Conservation (phyloP, 2,797 vertebrate species). For the Pseudomugil gertrudae region DNA sequence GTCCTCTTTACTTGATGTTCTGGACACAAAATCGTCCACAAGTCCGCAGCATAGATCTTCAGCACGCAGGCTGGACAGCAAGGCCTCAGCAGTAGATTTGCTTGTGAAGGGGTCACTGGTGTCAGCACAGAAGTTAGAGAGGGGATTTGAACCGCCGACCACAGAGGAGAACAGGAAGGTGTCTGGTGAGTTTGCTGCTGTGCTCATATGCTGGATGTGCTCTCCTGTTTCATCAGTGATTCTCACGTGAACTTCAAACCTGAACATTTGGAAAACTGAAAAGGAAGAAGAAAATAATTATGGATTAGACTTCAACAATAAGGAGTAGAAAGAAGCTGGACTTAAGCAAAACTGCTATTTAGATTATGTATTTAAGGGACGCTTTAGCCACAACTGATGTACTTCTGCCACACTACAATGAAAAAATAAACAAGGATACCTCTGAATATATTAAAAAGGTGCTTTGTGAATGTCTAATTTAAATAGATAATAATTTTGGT, state of each 20-base stretch:
- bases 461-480: not conserved
- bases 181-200: conserved; percentile 64
- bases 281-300: not conserved
- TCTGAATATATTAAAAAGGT: not conserved
- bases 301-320: not conserved
- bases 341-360: not conserved
- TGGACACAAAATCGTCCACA: conserved; percentile 81
- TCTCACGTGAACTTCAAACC: conserved; percentile 83
- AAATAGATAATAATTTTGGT: not conserved
- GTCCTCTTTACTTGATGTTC: conserved; percentile 70
- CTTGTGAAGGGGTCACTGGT: conserved; percentile 68
- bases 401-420: not conserved
- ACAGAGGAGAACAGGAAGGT: conserved; percentile 82
- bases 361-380: not conserved
- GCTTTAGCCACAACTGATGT: not conserved
- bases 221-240: conserved; percentile 82
- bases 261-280: conserved; percentile 86
- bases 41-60: conserved; percentile 83
- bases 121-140: conserved; percentile 75
- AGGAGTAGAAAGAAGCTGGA: not conserved
- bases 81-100: conserved; percentile 72
- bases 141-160: conserved; percentile 68
- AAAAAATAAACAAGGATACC: not conserved
- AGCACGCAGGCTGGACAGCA: conserved; percentile 79
- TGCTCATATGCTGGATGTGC: conserved; percentile 80